These are phyloP conservation scores for Mamestra configurata DNA, from an alignment of 1,140 invertebrate species.

Conservation along the genomic window DNA sequence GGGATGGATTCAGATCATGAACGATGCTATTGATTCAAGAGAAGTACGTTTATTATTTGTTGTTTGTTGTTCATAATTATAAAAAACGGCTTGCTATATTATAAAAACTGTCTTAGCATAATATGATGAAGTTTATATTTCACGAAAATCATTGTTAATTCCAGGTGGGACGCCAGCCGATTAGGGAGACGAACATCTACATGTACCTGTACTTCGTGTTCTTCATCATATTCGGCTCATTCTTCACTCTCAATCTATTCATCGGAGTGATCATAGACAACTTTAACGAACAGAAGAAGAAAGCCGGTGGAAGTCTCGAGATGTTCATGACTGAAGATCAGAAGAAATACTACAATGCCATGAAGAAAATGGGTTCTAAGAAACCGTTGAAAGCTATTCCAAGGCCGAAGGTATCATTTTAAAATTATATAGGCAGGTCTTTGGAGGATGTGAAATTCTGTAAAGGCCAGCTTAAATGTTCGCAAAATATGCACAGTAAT, in stretches of 20 bases:
- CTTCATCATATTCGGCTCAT: conserved; percentile 99
- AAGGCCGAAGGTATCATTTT: conserved; percentile 93
- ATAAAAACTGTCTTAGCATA: too few species aligned
- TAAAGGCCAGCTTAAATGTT: background rate
- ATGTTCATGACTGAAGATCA: conserved; percentile 99
- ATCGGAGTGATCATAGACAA: conserved; percentile 99
- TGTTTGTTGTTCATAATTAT: background rate
- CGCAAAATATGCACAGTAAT: background rate
- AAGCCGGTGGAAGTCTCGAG: conserved; percentile 98
- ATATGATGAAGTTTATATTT: background rate
- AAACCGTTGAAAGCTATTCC: conserved; percentile 99
- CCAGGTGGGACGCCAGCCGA: conserved; percentile 96
- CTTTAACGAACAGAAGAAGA: conserved; percentile 99
- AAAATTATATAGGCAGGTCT: background rate
- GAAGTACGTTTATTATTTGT: conserved; percentile 89
- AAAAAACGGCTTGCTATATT: too few species aligned
- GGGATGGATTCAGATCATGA: conserved; percentile 98
- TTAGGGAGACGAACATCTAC: conserved; percentile 97
- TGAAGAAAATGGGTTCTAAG: conserved; percentile 99
- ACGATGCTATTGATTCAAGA: conserved; percentile 98
- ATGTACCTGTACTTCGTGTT: conserved; percentile 99
- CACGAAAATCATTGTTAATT: conserved; percentile 49
- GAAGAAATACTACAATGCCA: conserved; percentile 99
- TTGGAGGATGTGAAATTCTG: background rate
- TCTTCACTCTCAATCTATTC: conserved; percentile 99